Evolutionary conservation across 1,140 invertebrate species (phyloP).

Genomic region (Drosophila orosa): DNA sequence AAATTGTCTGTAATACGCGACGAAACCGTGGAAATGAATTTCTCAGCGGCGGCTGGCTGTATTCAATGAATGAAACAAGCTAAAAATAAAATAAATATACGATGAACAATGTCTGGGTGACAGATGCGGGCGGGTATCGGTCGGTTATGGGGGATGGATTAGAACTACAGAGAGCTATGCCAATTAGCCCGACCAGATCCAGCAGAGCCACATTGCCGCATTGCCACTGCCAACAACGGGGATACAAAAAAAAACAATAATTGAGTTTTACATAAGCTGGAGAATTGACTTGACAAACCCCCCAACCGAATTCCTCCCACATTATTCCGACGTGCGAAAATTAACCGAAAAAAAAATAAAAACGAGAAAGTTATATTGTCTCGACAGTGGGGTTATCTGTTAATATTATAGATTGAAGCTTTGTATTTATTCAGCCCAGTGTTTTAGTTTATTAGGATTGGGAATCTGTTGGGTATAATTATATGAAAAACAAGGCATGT

Average conservation of each 20-base stretch:
- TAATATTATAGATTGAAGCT: neutral
- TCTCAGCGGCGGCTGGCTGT: constrained; percentile 20
- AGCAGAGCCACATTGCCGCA: constrained; percentile 33
- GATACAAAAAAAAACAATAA: constrained; percentile 27
- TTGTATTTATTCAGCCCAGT: neutral
- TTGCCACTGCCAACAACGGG: constrained; percentile 31
- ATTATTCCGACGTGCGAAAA: constrained; percentile 22
- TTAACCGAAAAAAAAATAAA: constrained; percentile 26
- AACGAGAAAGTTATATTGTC: neutral
- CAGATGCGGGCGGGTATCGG: constrained; percentile 46
- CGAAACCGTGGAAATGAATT: constrained; percentile 44
- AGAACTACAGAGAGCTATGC: constrained; percentile 48
- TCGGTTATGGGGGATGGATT: constrained; percentile 33
- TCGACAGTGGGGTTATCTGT: neutral
- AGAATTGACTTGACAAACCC: constrained; percentile 24
- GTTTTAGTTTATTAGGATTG: neutral
- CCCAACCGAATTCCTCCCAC: constrained; percentile 6
- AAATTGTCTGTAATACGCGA: constrained; percentile 33
- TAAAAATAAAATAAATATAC: constrained; percentile 54
- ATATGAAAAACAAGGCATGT: neutral
- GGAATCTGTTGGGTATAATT: too few species aligned
- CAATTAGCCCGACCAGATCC: constrained; percentile 48
- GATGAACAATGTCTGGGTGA: constrained; percentile 49
- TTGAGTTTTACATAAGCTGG: constrained; percentile 49
- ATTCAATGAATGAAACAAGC: constrained; percentile 48